Conservation (phyloP, 1,140 invertebrate genomes). For the Plectus sambesii region DNA sequence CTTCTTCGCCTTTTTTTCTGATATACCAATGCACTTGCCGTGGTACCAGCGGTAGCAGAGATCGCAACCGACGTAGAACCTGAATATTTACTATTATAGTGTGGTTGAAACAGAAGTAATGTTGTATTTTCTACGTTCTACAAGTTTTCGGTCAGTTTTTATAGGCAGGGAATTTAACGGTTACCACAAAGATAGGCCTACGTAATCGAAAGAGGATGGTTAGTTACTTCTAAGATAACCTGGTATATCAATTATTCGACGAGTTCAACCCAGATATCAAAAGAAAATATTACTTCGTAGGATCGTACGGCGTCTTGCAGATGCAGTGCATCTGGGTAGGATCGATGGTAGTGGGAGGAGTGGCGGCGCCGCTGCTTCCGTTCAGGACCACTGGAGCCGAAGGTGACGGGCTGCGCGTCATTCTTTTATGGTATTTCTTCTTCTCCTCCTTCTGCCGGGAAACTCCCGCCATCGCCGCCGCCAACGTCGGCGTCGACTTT, state of each 20-base stretch:
- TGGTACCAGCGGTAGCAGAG: constrained; percentile 97
- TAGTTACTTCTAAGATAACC: too few relatives aligned
- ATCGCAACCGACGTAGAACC: constrained; percentile 94
- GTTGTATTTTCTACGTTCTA: not conserved
- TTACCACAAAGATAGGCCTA: too few relatives aligned
- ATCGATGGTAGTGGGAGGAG: too few relatives aligned
- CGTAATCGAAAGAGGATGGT: not conserved
- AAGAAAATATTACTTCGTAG: constrained; percentile 54
- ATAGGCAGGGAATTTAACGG: not conserved
- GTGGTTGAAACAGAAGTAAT: not conserved
- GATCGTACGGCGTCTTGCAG: constrained; percentile 82
- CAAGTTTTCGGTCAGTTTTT: not conserved
- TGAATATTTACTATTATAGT: constrained; percentile 46
- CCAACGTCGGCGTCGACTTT: too few relatives aligned
- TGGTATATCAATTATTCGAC: not conserved
- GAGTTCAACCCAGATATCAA: not conserved
- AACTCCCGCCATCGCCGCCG: too few relatives aligned
- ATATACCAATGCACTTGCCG: constrained; percentile 85
- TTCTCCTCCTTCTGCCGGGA: too few relatives aligned
- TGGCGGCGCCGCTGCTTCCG: too few relatives aligned
- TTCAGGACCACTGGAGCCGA: too few relatives aligned
- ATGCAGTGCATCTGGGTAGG: constrained; percentile 59
- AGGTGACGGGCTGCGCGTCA: too few relatives aligned
- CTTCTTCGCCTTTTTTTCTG: constrained; percentile 77
- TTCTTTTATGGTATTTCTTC: too few relatives aligned